These are phyloP conservation scores for Ypsolopha sequella DNA, from an alignment of 2,888 invertebrate genomes.

Conservation along the genomic window DNA sequence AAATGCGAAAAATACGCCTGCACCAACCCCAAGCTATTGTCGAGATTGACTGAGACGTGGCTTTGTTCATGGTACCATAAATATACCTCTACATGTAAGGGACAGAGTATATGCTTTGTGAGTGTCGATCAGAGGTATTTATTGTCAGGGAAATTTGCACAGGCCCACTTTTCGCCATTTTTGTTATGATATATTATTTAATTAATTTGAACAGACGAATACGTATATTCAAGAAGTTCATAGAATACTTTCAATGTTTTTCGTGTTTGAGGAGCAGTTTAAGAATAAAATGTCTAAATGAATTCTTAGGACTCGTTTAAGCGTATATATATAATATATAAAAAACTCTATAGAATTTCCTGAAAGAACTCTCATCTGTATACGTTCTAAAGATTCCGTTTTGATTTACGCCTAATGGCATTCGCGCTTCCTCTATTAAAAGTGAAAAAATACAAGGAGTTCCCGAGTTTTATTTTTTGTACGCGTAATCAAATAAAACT, in stretches of 20 bases:
- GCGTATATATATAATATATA: too few relatives aligned
- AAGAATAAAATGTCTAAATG: too few relatives aligned
- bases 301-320: too few relatives aligned
- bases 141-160: too few relatives aligned
- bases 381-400: neutral
- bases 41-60: slow-evolving; percentile 44
- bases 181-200: too few relatives aligned
- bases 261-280: too few relatives aligned
- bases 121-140: too few relatives aligned
- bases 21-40: slow-evolving; percentile 49
- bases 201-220: too few relatives aligned
- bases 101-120: too few relatives aligned
- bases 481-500: slow-evolving; percentile 65
- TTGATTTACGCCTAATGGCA: neutral
- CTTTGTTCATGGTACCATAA: slow-evolving; percentile 36
- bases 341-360: slow-evolving; percentile 15
- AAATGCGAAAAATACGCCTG: slow-evolving; percentile 54
- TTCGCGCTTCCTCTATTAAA: slow-evolving; percentile 27
- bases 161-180: too few relatives aligned
- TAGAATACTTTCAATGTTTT: too few relatives aligned
- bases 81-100: slow-evolving; percentile 28
- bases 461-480: slow-evolving; percentile 43
- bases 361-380: neutral
- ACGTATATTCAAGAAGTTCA: too few relatives aligned
- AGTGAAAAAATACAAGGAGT: slow-evolving; percentile 52